Percentiles rank a stretch among this genome's conserved stretches.
phyloP scores from a whole-genome alignment of 2,797 vertebrate species.

The Lophura swinhoii region DNA sequence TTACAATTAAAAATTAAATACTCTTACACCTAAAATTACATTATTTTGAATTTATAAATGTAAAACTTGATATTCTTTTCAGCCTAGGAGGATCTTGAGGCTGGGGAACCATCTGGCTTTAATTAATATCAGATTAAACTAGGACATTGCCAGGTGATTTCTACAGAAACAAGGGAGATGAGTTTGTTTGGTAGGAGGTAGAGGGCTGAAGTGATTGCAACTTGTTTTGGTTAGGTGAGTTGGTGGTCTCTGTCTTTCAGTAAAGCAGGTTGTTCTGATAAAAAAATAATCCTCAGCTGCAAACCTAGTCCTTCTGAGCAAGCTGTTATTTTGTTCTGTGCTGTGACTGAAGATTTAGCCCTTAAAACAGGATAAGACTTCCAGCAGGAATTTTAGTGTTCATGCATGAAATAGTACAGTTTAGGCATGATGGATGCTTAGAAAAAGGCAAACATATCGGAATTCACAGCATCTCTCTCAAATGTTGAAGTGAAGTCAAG shows the following conservation, averaged over 20 bases:
- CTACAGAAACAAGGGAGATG: accelerated
- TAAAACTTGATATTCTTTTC: not conserved
- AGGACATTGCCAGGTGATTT: not conserved
- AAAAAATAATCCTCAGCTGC: not conserved
- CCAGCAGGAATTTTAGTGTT: not conserved
- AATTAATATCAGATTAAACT: not conserved
- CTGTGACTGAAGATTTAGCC: not conserved
- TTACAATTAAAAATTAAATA: not conserved
- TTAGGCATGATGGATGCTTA: accelerated
- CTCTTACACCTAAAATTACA: not conserved
- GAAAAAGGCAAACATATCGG: accelerated
- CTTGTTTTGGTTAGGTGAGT: accelerated
- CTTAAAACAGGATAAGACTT: not conserved
- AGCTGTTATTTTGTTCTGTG: not conserved
- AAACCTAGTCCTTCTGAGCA: accelerated
- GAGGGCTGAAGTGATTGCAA: accelerated
- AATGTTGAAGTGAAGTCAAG: accelerated
- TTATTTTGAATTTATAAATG: not conserved
- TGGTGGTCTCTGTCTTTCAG: not conserved
- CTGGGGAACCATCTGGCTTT: not conserved
- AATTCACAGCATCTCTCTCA: accelerated
- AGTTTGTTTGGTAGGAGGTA: accelerated
- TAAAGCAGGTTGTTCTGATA: accelerated
- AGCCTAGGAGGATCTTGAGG: not conserved
- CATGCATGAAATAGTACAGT: not conserved